Evolutionary conservation across 2,797 vertebrate species (phyloP), one percentile per base, ranked within the genome.

Genomic region (Allobates femoralis): DNA sequence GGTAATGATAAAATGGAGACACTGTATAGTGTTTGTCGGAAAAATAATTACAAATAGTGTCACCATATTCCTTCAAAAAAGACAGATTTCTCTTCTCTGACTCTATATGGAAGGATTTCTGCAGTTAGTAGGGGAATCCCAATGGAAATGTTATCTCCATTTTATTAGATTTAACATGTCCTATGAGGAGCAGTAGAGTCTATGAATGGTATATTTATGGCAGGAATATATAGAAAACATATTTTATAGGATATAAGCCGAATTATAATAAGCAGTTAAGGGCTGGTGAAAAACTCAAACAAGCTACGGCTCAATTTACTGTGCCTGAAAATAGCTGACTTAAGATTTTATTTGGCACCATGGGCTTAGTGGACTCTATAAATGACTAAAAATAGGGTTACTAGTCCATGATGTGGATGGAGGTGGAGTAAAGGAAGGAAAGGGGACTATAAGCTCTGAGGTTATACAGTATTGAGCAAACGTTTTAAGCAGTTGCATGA

Each of bases 41-140:
- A 83, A 82, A 77, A 82, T 82, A 86, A 86, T 86, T 82, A 83
- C 79, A 67, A 77, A 77, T 28, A 34, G 69, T 81, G 85, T 81
- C 79, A 81, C 56, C 50, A 46, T 73, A 60, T 71, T 79, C n/a
- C 23, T 56, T 71, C 12, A 58, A 19, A 75, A 75, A 81, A 67
- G 67, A 81, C 78, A 80, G 67, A 73, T 81, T 56, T 71, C 76
- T 80, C 46, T 60, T 71, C 64, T 41, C 71, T 16, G 34, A 56
- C 51, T 75, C 34, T 2, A 83, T 46, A 41, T 56, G 60, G n/a
- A 66, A 64, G 60, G 41, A 41, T 74, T 56, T 82, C 64, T 41
- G 28, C 67, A 73, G 67, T 83, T 73, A 74, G 77, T 41, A 11
- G 16, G 81, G 81, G 67, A 73, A 83, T 83, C 51, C 23, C 53